Evolutionary conservation across 2,113 vertebrate genomes (phyloP).

Genomic region (Gobiocypris rarus): DNA sequence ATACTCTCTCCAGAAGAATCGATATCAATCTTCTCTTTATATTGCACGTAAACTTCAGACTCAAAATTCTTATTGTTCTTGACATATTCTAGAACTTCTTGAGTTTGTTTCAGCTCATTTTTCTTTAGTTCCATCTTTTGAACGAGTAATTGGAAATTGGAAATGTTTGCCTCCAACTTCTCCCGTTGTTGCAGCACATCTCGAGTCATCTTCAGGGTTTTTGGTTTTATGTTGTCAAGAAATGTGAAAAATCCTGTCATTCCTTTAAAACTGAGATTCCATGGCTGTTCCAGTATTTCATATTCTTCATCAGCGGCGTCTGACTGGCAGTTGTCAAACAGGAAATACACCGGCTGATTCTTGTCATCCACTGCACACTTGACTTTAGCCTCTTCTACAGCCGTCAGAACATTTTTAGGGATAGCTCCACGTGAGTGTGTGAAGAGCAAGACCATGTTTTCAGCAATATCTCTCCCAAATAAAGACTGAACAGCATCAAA

Average conservation of each 20-base stretch:
- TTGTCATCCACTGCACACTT: neutral
- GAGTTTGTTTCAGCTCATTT: neutral
- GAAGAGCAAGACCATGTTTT: constrained; percentile 3
- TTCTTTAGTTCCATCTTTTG: neutral
- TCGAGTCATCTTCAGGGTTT: neutral
- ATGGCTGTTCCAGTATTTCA: fast-evolving
- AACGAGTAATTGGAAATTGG: fast-evolving
- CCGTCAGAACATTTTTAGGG: neutral
- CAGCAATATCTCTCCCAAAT: neutral
- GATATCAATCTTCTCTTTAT: neutral
- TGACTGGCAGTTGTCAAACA: no score
- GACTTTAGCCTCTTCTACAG: neutral
- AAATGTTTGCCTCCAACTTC: neutral
- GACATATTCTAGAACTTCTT: no score
- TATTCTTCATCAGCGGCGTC: no score
- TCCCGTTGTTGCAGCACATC: fast-evolving
- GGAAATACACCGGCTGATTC: no score
- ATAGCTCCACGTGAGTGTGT: neutral
- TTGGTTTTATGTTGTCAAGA: neutral
- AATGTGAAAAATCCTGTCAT: fast-evolving
- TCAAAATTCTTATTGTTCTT: no score
- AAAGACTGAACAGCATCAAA: constrained; percentile 25
- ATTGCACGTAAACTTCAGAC: fast-evolving
- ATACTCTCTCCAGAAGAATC: fast-evolving
- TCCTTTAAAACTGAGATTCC: neutral